Base-by-base conservation (phyloP, 2,888 invertebrate genomes). In the Dicranocentrus wangi region DNA sequence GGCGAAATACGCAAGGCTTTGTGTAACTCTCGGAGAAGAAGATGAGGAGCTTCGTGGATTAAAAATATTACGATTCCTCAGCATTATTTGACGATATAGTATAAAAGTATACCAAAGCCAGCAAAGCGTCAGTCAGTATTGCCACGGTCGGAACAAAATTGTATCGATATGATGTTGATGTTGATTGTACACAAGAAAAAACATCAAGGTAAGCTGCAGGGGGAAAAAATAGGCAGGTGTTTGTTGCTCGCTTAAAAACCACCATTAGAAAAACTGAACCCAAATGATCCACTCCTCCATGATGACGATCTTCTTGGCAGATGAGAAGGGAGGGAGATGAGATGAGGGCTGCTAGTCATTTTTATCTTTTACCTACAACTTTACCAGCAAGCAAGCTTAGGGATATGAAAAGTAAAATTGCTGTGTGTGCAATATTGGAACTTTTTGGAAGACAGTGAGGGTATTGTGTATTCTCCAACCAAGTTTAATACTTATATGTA, bases 171-270 rank as follows among this genome's bases (percentile, higher is more conserved):
- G 32, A 32, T 32, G 5, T 19, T 19, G 51, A 17, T 51, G 17
- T 17, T 51, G 47, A 47, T 47, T 3, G 7, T 39, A 43, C n/a
- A n/a, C n/a, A n/a, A n/a, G n/a, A n/a, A n/a, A n/a, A n/a, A n/a
- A n/a, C n/a, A 32, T 32, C 5, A 32, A 7, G 32, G 32, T 10
- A 32, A 32, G 32, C 32, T 60, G 7, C 7, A 58, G 43, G 39
- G 53, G 53, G 28, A 21, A 19, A 69, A 69, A 53, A 69, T 10
- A 32, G 53, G 32, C 69, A 69, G 69, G 69, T 69, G 69, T 69
- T 69, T 69, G 47, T 47, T 66, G 25, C 47, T 66, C 51, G n/a
- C n/a, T 23, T 55, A 8, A 21, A 55, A 23, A 10, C 7, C 19
- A 55, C 8, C 21, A 23, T 55, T 19, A 21, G 55, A 55, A 7